These are phyloP conservation scores for Mizuhopecten yessoensis DNA, from an alignment of 1,140 invertebrate genomes.

Conservation along the genomic window DNA sequence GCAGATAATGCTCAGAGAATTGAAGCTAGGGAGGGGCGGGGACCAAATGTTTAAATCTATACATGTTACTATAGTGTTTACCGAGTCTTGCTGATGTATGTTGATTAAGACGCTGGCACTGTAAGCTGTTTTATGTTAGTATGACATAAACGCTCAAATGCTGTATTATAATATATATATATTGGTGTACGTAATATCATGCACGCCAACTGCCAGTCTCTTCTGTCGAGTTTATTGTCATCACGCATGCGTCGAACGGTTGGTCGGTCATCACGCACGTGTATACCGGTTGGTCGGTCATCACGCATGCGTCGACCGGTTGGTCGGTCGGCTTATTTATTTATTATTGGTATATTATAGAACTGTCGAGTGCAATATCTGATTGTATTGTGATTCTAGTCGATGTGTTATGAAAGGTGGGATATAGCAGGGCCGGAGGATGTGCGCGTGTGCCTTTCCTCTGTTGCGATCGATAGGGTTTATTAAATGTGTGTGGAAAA, in stretches of 20 bases:
- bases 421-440: not conserved
- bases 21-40: slow-evolving; percentile 35
- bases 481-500: slow-evolving; percentile 29
- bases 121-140: slow-evolving; percentile 25
- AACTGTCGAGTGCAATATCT: slow-evolving; percentile 24
- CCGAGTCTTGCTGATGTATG: slow-evolving; percentile 31
- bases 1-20: not conserved
- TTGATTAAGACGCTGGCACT: slow-evolving; percentile 10
- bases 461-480: slow-evolving; percentile 29
- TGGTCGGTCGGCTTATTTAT: slow-evolving; percentile 38
- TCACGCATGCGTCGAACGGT: slow-evolving; percentile 27
- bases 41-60: slow-evolving; percentile 26
- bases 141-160: slow-evolving; percentile 38
- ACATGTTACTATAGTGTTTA: slow-evolving; percentile 29
- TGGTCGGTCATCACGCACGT: slow-evolving; percentile 19
- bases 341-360: slow-evolving; percentile 36
- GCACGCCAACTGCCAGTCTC: slow-evolving; percentile 36
- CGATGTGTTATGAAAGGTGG: slow-evolving; percentile 37
- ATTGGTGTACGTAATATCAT: slow-evolving; percentile 38
- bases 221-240: slow-evolving; percentile 38
- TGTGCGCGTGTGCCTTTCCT: slow-evolving; percentile 4
- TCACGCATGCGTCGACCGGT: slow-evolving; percentile 36
- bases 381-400: slow-evolving; percentile 39
- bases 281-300: slow-evolving; percentile 30
- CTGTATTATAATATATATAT: slow-evolving; percentile 35